Conservation (phyloP, 1,140 invertebrate species). For the Sitodiplosis mosellana region DNA sequence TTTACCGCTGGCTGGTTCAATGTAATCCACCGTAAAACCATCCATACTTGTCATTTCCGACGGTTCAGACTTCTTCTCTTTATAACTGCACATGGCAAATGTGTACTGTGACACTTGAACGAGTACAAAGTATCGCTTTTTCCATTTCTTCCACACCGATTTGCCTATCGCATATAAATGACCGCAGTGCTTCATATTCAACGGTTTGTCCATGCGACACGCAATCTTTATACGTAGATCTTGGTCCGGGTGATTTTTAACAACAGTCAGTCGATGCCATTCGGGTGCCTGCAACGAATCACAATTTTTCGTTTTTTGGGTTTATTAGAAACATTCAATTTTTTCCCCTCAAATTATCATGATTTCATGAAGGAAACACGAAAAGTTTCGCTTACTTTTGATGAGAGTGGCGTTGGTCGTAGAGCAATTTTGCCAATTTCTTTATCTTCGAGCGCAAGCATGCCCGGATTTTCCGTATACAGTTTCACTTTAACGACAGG, state of each 20-base stretch:
- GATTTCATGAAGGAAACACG: background rate
- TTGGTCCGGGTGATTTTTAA: slow-evolving; percentile 87
- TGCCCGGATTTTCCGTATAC: slow-evolving; percentile 94
- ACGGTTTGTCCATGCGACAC: slow-evolving; percentile 94
- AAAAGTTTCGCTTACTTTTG: slow-evolving; percentile 38
- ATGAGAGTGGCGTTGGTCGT: slow-evolving; percentile 77
- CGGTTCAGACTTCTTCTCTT: slow-evolving; percentile 97
- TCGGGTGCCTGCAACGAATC: slow-evolving; percentile 88
- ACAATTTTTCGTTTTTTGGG: too few relatives aligned
- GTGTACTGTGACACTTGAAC: slow-evolving; percentile 99
- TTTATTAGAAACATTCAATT: too few relatives aligned
- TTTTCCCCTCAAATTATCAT: too few relatives aligned
- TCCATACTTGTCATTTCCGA: slow-evolving; percentile 99
- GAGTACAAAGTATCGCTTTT: slow-evolving; percentile 92
- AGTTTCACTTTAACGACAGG: slow-evolving; percentile 92
- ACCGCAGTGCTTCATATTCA: slow-evolving; percentile 98
- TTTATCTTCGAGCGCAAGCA: slow-evolving; percentile 96
- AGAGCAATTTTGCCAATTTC: slow-evolving; percentile 90
- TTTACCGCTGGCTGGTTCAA: slow-evolving; percentile 76
- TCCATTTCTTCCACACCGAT: slow-evolving; percentile 99
- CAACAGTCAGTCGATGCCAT: slow-evolving; percentile 93
- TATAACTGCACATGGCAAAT: slow-evolving; percentile 98
- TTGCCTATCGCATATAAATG: slow-evolving; percentile 90
- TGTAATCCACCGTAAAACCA: slow-evolving; percentile 98
- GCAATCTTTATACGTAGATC: slow-evolving; percentile 95